A percentile compares a stretch with the other conserved stretches of the same genome.
These are phyloP conservation scores for Tetragonula clypearis DNA, from an alignment of 1,140 invertebrate species.

Conservation along the genomic window DNA sequence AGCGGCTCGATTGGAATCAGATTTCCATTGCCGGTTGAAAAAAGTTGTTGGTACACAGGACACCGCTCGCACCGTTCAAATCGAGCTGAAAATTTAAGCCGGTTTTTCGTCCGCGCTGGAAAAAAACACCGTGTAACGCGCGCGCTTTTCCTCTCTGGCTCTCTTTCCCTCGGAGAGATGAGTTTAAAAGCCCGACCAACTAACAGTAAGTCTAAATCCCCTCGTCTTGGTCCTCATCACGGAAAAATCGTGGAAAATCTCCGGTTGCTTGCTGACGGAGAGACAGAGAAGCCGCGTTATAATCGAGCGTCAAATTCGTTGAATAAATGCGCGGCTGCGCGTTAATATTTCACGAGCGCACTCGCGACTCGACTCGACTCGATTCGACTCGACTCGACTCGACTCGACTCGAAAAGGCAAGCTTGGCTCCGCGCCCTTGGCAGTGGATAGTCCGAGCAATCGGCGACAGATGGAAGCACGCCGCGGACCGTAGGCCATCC, in stretches of 20 bases:
- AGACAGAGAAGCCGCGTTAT: not conserved
- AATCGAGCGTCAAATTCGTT: slow-evolving; percentile 19
- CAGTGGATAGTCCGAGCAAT: slow-evolving; percentile 8
- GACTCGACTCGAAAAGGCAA: not conserved
- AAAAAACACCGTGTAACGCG: not conserved
- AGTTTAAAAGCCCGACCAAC: too few relatives aligned
- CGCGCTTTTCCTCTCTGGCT: not conserved
- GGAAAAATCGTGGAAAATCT: not conserved
- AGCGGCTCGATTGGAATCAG: not conserved
- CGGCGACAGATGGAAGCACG: slow-evolving; percentile 42
- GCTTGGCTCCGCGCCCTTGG: not conserved
- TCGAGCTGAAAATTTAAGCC: slow-evolving; percentile 4
- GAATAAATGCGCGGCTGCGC: not conserved
- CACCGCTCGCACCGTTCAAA: too few relatives aligned
- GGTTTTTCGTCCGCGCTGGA: not conserved
- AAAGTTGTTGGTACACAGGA: not conserved
- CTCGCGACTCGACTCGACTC: not conserved
- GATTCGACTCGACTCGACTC: too few relatives aligned
- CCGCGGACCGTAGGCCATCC: not conserved
- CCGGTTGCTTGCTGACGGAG: not conserved
- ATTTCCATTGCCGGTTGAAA: not conserved
- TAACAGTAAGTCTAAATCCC: too few relatives aligned
- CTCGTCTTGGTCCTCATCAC: not conserved
- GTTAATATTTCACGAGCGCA: not conserved
- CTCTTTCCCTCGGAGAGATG: too few relatives aligned